Conservation (phyloP, 2,888 invertebrate genomes). For the Notocelia uddmanniana region DNA sequence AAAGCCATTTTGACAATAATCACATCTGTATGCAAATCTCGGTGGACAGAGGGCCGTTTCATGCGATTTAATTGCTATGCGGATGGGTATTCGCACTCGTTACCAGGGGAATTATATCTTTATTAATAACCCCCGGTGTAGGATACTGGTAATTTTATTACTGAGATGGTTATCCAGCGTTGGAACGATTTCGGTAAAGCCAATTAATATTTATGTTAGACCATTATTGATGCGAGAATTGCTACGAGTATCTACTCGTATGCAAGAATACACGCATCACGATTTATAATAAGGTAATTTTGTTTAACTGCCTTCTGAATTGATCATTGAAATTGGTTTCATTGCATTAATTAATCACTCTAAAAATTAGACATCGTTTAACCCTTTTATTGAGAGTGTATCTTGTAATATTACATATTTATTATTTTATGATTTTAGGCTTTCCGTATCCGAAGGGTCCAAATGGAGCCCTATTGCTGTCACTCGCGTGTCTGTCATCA, state of each 20-base stretch:
- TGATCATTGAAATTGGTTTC: background rate
- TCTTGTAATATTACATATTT: no score
- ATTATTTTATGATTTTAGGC: no score
- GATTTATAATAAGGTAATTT: background rate
- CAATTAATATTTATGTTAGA: background rate
- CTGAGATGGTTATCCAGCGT: conserved; percentile 34
- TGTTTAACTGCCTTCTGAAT: no score
- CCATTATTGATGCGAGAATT: background rate
- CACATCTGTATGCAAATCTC: conserved; percentile 46
- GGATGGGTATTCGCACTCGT: conserved; percentile 46
- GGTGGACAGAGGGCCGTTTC: conserved; percentile 41
- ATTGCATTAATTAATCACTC: background rate
- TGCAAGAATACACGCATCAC: background rate
- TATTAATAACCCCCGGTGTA: conserved; percentile 53
- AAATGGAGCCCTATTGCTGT: no score
- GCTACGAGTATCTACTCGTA: background rate
- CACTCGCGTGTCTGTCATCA: no score
- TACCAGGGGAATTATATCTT: conserved; percentile 49
- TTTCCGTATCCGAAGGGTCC: no score
- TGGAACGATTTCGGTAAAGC: conserved; percentile 21
- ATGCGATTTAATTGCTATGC: conserved; percentile 44
- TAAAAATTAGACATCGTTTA: no score
- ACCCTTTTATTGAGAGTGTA: no score
- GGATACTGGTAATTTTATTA: conserved; percentile 51
- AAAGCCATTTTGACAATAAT: conserved; percentile 46